Percentiles rank a stretch among this genome's conserved stretches.
phyloP scores from a whole-genome alignment of 2,888 invertebrate genomes.

The Drosophila rubida region DNA sequence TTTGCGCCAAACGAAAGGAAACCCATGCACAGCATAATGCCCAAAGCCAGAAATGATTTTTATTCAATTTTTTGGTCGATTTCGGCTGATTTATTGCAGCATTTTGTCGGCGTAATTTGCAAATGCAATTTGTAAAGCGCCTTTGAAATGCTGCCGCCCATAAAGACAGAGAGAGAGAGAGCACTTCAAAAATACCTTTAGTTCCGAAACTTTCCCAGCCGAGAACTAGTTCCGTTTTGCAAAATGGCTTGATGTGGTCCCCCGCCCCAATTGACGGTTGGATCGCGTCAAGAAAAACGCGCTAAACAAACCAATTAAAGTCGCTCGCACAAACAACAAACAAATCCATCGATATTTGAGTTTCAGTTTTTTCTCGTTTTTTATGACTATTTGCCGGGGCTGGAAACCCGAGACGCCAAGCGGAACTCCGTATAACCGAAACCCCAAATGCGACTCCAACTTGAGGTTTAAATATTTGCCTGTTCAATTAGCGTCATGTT shows the following conservation, averaged over 20 bases:
- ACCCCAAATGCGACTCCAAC: conserved; percentile 23
- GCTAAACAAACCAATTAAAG: conserved; percentile 73
- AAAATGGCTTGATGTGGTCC: conserved; percentile 7
- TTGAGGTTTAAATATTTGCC: conserved; percentile 65
- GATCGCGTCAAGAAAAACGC: conserved; percentile 40
- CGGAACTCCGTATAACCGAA: conserved; percentile 50
- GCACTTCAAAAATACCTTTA: not conserved
- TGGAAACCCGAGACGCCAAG: conserved; percentile 16
- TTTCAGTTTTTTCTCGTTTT: conserved; percentile 58
- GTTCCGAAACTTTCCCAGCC: not conserved
- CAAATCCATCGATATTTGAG: conserved; percentile 42
- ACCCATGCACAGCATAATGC: conserved; percentile 5
- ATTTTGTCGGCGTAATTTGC: conserved; percentile 43
- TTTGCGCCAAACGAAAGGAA: conserved; percentile 44
- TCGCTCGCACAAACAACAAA: conserved; percentile 48
- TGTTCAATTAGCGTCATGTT: conserved; percentile 74
- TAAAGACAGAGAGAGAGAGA: not conserved
- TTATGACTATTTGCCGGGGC: conserved; percentile 37
- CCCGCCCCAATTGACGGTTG: conserved; percentile 2
- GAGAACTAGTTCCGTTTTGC: not conserved
- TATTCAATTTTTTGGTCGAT: conserved; percentile 48
- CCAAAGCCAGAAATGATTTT: conserved; percentile 54
- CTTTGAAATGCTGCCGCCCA: not conserved
- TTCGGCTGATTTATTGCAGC: conserved; percentile 56
- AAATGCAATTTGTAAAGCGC: conserved; percentile 15